Conservation (phyloP, 2,113 vertebrate species). For the Coturnix japonica region DNA sequence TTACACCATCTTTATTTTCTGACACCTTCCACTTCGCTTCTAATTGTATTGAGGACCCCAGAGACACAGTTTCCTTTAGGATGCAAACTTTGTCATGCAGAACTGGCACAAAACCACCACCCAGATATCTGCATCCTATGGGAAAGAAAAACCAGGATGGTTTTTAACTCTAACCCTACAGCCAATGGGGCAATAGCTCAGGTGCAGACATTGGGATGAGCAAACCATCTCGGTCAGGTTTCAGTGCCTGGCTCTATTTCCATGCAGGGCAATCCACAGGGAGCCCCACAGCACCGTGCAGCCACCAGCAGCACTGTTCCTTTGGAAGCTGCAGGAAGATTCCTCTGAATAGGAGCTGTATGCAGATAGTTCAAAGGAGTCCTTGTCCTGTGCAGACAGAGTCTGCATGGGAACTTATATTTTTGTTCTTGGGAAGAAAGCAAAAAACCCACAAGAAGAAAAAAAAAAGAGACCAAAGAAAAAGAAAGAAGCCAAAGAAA, state of each 20-base stretch:
- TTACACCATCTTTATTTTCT: neutral
- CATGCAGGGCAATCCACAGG: too few relatives aligned
- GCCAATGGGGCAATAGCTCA: neutral
- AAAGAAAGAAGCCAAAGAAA: constrained; percentile 63
- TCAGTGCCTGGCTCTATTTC: neutral
- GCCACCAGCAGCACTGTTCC: neutral
- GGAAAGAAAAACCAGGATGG: neutral
- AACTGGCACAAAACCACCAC: neutral
- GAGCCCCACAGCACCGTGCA: too few relatives aligned
- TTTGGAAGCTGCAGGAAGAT: constrained; percentile 25
- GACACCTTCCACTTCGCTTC: neutral
- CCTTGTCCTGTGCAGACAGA: constrained; percentile 33
- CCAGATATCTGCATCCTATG: neutral
- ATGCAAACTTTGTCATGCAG: neutral
- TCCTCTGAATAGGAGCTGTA: constrained; percentile 14
- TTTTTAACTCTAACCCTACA: neutral
- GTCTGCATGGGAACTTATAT: constrained; percentile 49
- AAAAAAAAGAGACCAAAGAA: neutral
- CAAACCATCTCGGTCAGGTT: neutral
- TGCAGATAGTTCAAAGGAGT: constrained; percentile 27
- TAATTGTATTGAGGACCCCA: neutral
- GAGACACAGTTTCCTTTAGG: neutral
- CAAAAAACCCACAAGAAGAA: constrained; percentile 58
- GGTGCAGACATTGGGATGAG: neutral
- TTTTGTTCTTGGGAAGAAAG: constrained; percentile 63